Conservation (phyloP, 2,113 vertebrate genomes). For the Carollia perspicillata region DNA sequence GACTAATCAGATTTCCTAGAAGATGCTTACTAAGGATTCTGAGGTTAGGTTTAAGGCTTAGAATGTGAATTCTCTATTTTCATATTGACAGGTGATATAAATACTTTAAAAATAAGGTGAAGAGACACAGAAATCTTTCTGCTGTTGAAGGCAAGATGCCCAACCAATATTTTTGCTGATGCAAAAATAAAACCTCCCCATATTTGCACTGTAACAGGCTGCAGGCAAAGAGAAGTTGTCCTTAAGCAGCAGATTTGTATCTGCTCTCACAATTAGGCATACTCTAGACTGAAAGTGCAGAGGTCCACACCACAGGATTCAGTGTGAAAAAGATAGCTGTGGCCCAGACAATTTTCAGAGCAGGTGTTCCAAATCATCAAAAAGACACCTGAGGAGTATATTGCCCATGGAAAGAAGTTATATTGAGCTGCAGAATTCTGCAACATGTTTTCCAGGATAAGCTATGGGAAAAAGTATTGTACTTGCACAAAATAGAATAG, state of each 20-base stretch:
- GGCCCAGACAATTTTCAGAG: conserved; percentile 38
- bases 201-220: background rate
- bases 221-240: background rate
- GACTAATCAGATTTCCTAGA: background rate
- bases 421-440: background rate
- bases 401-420: background rate
- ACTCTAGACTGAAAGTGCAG: background rate
- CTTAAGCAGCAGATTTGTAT: conserved; percentile 3
- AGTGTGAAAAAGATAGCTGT: background rate
- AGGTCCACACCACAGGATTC: background rate
- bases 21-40: background rate
- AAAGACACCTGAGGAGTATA: background rate
- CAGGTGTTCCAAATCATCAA: conserved; percentile 41
- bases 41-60: background rate
- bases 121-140: conserved; percentile 11
- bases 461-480: background rate
- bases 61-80: background rate
- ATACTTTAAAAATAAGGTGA: background rate
- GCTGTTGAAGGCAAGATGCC: background rate
- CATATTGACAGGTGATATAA: background rate
- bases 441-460: background rate
- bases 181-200: background rate
- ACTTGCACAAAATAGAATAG: conserved; percentile 15
- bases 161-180: background rate
- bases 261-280: background rate